Base-by-base conservation (phyloP, 2,113 vertebrate genomes). In the Caracal caracal region DNA sequence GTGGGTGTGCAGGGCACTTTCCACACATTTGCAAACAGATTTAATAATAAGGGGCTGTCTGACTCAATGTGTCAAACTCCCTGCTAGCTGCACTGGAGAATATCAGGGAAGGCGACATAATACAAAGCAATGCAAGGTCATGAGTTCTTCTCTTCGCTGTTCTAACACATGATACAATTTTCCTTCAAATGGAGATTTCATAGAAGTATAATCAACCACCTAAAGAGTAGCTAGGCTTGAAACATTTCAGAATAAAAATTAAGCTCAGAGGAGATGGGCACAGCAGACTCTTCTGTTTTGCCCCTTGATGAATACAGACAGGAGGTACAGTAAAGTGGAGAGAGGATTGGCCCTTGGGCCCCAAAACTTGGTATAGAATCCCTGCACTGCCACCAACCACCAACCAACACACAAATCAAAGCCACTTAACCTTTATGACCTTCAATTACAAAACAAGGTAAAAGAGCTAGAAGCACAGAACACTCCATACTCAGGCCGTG, bases 11-110 rank as follows among this genome's bases (percentile, higher is more conserved):
- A 90, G 93, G 98, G 97, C 94, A 86, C 98, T 97, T 96, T 37
- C 75, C 90, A 96, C 93, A 93, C 97, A 96, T 98, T 97, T 98
- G 98, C 97, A 98, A 98, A 98, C 96, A 98, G 98, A 98, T 98
- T 98, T 98, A 98, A 97, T 98, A 97, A 98, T 97, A 97, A 97
- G 92, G 92, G 95, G 93, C 94, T 98, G 97, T 98, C 98, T 97
- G 95, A 94, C 97, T 97, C 97, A 24, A 93, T 93, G 95, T 98
- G 97, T 98, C 97, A 98, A 82, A 88, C 94, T 97, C 92, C 93
- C 97, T 51, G 82, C 91, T 93, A 98, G 96, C 47, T 81, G 93
- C 65, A 92, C 95, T 92, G 96, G 91, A 96, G 95, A 97, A 86
- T 93, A 92, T 88, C 95, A 97, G 95, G 51, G 47, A 98, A 93